Evolutionary conservation across 2,113 vertebrate species (phyloP).

Genomic region (Nanorana parkeri): DNA sequence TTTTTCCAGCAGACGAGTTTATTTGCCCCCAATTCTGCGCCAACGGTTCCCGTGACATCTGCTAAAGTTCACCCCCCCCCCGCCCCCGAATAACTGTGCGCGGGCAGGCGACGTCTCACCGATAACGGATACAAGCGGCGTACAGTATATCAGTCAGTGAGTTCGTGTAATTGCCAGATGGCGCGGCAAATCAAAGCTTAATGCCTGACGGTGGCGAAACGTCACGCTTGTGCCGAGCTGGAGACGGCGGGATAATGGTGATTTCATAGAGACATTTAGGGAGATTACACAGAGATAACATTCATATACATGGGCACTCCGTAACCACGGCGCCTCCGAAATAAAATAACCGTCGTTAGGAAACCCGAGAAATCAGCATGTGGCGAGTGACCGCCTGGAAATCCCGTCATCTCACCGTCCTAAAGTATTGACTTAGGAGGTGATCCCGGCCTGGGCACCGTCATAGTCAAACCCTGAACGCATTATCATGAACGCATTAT

Average conservation of each 20-base stretch:
- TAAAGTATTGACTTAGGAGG: too few relatives aligned
- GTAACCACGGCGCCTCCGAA: too few relatives aligned
- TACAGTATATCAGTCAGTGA: slow-evolving; percentile 1
- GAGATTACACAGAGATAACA: too few relatives aligned
- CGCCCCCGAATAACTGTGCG: not conserved
- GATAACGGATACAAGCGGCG: slow-evolving; percentile 4
- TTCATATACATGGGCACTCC: too few relatives aligned
- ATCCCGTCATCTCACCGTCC: too few relatives aligned
- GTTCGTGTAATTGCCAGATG: slow-evolving; percentile 29
- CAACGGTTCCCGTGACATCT: slow-evolving; percentile 1
- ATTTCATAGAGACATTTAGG: not conserved
- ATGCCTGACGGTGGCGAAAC: not conserved
- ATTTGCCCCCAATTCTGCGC: not conserved
- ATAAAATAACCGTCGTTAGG: too few relatives aligned
- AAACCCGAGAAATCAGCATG: too few relatives aligned
- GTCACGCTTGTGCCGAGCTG: not conserved
- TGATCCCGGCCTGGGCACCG: too few relatives aligned
- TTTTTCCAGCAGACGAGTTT: not conserved
- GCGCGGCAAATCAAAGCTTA: not conserved
- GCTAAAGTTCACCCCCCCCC: not conserved
- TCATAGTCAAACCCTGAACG: too few relatives aligned
- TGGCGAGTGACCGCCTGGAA: too few relatives aligned
- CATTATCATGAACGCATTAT: too few relatives aligned
- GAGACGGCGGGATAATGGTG: not conserved
- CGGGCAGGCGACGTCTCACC: not conserved